Evolutionary conservation across 2,888 invertebrate genomes (phyloP), one percentile per base, ranked within the genome.

Genomic region (Erynnis tages): DNA sequence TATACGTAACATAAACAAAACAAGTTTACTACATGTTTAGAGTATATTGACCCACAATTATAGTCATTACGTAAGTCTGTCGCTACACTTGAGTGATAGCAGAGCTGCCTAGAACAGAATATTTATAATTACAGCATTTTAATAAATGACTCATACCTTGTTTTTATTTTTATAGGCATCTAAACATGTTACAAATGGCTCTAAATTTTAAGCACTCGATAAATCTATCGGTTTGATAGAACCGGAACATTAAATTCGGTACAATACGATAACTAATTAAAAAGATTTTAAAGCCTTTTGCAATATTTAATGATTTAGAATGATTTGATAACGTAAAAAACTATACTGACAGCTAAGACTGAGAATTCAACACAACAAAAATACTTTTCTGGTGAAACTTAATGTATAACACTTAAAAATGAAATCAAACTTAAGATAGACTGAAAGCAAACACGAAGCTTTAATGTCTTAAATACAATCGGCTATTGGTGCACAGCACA

Each of bases 31-130:
- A 72, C 66, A 62, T 65, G 61, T 60, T 59, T 58, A 53, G 62
- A 75, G 79, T 70, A 58, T 75, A 70, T 78, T 80, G 76, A 79
- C 76, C 80, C 63, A 71, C 71, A 76, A 82, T 82, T 80, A 81
- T 76, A 68, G 62, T 71, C 73, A 66, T 80, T 77, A 76, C 65
- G 70, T 45, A 45, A 45, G 69, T n/a, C 27, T 19, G 21, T 21
- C 21, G 35, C 32, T 25, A 3, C 23, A 17, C 25, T 32, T 27
- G 21, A 21, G 44, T 44, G 16, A 37, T 44, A 21, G 17, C 23
- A 37, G 23, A 21, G 17, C 23, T 44, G 23, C 23, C 23, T 38
- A 38, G 13, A 13, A 44, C n/a, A 21, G 17, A 19, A 27, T 13
- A 19, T 29, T 49, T 41, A 13, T 17, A 49, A 41, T 17, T n/a